These are phyloP conservation scores for Polydrusus pterygomalis DNA, from an alignment of 2,888 invertebrate species.

Conservation along the genomic window DNA sequence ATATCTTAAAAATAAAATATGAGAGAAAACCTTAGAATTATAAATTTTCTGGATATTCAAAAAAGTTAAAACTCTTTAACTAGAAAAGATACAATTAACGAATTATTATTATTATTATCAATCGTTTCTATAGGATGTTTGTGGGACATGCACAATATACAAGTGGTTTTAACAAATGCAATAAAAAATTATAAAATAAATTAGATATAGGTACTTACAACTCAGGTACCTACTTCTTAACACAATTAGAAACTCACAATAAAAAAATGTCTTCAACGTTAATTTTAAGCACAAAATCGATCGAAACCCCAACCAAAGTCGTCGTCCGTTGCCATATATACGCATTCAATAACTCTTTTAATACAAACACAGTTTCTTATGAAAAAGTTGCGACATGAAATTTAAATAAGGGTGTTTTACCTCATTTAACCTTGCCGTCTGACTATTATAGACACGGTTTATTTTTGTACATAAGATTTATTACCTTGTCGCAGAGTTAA, in stretches of 20 bases:
- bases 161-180: no score
- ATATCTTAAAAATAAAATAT: no score
- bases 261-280: not conserved
- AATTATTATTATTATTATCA: no score
- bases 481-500: not conserved
- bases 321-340: slow-evolving; percentile 21
- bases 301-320: slow-evolving; percentile 1
- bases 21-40: no score
- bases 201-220: not conserved
- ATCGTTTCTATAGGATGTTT: no score
- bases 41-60: no score
- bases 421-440: slow-evolving; percentile 21
- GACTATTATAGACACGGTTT: not conserved
- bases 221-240: not conserved
- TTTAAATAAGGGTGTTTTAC: slow-evolving; percentile 32
- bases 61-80: no score
- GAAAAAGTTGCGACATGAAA: slow-evolving; percentile 8
- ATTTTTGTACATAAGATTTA: slow-evolving; percentile 12
- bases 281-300: slow-evolving; percentile 16
- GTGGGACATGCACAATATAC: no score
- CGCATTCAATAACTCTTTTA: slow-evolving; percentile 7
- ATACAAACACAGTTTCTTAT: slow-evolving; percentile 26
- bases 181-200: no score
- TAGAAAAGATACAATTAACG: no score
- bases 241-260: not conserved